Conservation (phyloP, 2,797 vertebrate species). For the Phrynocephalus vlangalii region DNA sequence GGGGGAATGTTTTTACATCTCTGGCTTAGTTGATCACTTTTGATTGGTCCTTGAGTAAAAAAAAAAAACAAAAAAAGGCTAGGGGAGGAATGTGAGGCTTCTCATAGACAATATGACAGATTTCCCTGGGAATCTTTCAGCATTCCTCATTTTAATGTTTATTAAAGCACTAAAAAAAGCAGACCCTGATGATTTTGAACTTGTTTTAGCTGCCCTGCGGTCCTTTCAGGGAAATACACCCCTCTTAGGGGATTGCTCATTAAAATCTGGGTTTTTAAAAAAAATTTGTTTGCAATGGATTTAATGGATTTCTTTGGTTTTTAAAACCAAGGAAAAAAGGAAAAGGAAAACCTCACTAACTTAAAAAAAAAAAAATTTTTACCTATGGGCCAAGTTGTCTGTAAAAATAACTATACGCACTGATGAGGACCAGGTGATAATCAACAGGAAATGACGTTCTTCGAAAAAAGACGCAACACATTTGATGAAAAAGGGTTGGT, state of each 20-base stretch:
- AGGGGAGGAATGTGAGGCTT: slow-evolving; percentile 12
- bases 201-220: not conserved
- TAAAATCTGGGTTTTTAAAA: slow-evolving; percentile 9
- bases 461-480: slow-evolving; percentile 74
- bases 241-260: not conserved
- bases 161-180: slow-evolving; percentile 21
- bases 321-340: not conserved
- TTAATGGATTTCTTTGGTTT: not conserved
- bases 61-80: not conserved
- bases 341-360: no score
- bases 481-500: slow-evolving; percentile 85
- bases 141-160: not conserved
- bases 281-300: not conserved
- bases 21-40: not conserved
- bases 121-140: not conserved
- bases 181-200: not conserved
- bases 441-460: slow-evolving; percentile 80
- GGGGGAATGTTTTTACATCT: no score
- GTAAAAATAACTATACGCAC: slow-evolving; percentile 83
- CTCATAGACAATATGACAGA: not conserved
- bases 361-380: not conserved
- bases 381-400: slow-evolving; percentile 81
- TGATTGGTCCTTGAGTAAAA: not conserved
- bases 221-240: slow-evolving; percentile 9
- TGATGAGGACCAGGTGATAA: slow-evolving; percentile 81